These are phyloP conservation scores for Parnassius orleans DNA, from an alignment of 2,888 invertebrate genomes.

Conservation along the genomic window DNA sequence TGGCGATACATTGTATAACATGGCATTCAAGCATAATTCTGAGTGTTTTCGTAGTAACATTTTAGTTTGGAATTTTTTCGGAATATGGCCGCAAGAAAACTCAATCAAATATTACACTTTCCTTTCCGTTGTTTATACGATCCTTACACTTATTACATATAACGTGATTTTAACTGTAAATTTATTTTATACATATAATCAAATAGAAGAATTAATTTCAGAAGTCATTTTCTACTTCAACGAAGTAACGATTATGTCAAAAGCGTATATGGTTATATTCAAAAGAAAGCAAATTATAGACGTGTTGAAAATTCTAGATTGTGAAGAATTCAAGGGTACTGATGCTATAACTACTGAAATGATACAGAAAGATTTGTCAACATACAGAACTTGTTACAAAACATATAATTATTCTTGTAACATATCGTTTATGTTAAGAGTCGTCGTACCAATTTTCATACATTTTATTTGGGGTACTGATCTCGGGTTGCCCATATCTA, in stretches of 20 bases:
- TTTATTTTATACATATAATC: conserved; percentile 12
- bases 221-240: conserved; percentile 29
- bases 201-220: conserved; percentile 7
- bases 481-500: conserved; percentile 56
- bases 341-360: conserved; percentile 38
- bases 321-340: conserved; percentile 43
- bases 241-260: conserved; percentile 32
- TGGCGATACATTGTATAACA: not conserved
- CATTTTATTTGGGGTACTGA: conserved; percentile 43
- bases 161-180: conserved; percentile 11
- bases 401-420: not conserved
- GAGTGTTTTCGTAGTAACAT: conserved; percentile 21
- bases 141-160: conserved; percentile 3
- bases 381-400: conserved; percentile 5
- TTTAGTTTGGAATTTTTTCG: conserved; percentile 26
- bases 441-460: conserved; percentile 40
- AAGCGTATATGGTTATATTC: conserved; percentile 47
- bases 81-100: conserved; percentile 24
- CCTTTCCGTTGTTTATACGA: conserved; percentile 5
- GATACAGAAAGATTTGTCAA: not conserved
- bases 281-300: conserved; percentile 40
- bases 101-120: conserved; percentile 23
- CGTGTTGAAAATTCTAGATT: conserved; percentile 46
- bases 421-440: not conserved
- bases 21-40: conserved; percentile 4